Evolutionary conservation across 1,140 invertebrate genomes (phyloP).

Genomic region (Telenomus remus): DNA sequence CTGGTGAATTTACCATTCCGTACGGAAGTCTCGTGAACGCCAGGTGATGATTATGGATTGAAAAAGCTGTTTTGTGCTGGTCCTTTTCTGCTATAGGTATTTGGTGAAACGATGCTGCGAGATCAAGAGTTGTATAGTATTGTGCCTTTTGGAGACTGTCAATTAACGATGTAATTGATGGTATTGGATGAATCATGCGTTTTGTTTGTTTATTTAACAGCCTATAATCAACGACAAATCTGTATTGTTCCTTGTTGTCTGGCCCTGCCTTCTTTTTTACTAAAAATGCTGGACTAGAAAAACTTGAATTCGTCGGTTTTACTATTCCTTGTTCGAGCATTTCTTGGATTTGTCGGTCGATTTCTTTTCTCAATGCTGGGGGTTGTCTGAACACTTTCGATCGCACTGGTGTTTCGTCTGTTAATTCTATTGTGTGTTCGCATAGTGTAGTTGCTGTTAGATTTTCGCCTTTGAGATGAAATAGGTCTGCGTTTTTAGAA

Average conservation of each 20-base stretch:
- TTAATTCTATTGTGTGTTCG: no score
- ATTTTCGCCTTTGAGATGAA: no score
- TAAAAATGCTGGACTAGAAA: not conserved
- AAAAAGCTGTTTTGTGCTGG: not conserved
- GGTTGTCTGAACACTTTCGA: no score
- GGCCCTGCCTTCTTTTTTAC: not conserved
- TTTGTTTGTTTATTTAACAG: not conserved
- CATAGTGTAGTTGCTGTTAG: no score
- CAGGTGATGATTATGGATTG: not conserved
- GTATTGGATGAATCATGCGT: not conserved
- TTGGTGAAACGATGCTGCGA: not conserved
- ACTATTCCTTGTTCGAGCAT: not conserved
- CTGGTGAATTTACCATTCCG: not conserved
- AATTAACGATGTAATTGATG: not conserved
- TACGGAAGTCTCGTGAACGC: not conserved
- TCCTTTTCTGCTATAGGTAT: not conserved
- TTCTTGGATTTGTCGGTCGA: no score
- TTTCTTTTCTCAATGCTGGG: no score
- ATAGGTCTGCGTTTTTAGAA: no score
- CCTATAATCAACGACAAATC: not conserved
- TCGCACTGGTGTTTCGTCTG: no score
- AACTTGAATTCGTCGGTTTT: not conserved
- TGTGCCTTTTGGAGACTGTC: not conserved
- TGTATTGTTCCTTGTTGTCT: not conserved
- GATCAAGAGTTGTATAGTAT: not conserved